phyloP scores from a whole-genome alignment of 2,113 vertebrate species.

The Todiramphus saurophagus region DNA sequence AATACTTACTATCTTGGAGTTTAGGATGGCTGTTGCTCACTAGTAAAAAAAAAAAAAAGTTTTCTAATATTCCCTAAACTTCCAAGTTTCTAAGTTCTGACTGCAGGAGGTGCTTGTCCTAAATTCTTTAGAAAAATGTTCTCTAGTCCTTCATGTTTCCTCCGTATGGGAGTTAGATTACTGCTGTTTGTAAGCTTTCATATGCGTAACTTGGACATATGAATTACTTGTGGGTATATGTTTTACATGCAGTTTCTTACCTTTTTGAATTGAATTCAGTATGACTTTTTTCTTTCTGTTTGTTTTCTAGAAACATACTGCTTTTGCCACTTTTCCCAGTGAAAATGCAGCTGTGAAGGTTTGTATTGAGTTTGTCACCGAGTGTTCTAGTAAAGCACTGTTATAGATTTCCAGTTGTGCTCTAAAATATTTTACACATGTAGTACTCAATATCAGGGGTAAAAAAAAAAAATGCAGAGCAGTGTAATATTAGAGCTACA shows the following conservation, averaged over 20 bases:
- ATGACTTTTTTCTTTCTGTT: background rate
- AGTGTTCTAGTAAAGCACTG: background rate
- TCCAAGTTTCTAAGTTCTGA: background rate
- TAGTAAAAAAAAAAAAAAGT: background rate
- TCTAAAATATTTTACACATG: background rate
- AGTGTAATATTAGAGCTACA: background rate
- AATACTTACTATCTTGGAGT: background rate
- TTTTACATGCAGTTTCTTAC: background rate
- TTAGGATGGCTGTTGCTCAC: background rate
- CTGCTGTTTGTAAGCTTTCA: background rate
- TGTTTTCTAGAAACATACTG: constrained; percentile 89
- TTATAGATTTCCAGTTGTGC: background rate
- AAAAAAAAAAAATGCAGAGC: background rate
- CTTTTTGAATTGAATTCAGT: background rate
- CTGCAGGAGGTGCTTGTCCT: background rate
- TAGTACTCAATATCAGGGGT: background rate
- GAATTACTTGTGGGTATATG: accelerated
- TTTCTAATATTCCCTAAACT: background rate
- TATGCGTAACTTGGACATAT: accelerated
- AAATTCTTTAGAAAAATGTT: background rate
- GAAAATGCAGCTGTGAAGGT: constrained; percentile 88
- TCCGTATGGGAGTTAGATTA: accelerated
- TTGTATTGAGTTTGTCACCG: background rate
- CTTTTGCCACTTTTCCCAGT: constrained; percentile 88
- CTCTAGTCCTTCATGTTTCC: background rate